phyloP scores from a whole-genome alignment of 2,797 vertebrate species.

The Hafferia zeledoni region DNA sequence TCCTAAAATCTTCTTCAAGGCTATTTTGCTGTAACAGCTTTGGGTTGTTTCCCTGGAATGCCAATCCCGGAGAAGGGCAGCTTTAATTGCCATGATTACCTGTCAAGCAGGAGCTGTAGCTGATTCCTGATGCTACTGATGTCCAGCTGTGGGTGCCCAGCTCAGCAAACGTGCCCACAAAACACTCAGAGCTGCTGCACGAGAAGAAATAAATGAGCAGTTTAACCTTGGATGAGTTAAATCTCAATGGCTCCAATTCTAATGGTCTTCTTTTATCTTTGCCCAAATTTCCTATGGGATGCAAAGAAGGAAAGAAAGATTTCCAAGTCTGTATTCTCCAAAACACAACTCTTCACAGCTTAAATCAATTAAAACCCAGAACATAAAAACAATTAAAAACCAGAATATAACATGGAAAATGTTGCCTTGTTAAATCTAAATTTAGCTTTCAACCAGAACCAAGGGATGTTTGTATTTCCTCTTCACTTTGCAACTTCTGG shows the following conservation, averaged over 20 bases:
- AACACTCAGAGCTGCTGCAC: background rate
- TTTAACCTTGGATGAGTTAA: background rate
- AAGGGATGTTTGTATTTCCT: background rate
- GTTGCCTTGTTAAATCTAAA: background rate
- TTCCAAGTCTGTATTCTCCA: background rate
- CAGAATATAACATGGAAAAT: rapidly evolving
- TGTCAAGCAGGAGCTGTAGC: background rate
- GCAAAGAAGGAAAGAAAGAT: background rate
- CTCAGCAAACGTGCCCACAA: background rate
- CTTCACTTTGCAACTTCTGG: background rate
- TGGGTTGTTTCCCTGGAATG: background rate
- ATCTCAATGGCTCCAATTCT: background rate
- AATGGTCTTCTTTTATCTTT: background rate
- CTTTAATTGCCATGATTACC: background rate
- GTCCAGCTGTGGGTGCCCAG: background rate
- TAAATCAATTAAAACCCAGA: background rate
- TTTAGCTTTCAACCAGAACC: background rate
- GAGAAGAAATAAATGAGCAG: background rate
- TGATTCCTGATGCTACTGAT: background rate
- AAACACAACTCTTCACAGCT: background rate
- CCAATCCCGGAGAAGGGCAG: background rate
- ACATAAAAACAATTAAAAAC: rapidly evolving
- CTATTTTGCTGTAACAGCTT: background rate
- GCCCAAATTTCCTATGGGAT: background rate
- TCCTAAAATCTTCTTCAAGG: background rate